Conservation (phyloP, 2,797 vertebrate genomes). For the Selene dorsalis region DNA sequence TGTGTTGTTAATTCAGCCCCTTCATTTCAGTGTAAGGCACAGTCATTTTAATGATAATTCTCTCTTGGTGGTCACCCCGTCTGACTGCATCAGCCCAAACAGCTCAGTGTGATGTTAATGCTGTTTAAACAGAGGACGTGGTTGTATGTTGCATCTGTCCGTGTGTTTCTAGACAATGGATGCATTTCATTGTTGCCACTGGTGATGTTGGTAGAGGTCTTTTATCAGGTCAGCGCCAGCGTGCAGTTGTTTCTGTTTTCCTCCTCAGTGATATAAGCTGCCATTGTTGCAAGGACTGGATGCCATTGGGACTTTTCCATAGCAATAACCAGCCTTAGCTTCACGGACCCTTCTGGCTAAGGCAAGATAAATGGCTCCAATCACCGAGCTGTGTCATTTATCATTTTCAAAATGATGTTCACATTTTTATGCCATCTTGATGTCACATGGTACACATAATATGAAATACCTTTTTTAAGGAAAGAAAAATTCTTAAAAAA, state of each 20-base stretch:
- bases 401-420: background rate
- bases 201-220: conserved; percentile 34
- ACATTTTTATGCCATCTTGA: background rate
- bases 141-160: conserved; percentile 12
- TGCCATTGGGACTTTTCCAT: conserved; percentile 75
- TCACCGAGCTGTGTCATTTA: background rate
- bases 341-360: conserved; percentile 34
- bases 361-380: conserved; percentile 30
- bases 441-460: background rate
- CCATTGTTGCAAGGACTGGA: conserved; percentile 59
- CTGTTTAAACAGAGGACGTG: conserved; percentile 3
- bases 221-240: conserved; percentile 63
- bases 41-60: conserved; percentile 24
- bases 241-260: conserved; percentile 33
- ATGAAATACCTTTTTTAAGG: background rate
- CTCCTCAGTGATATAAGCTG: conserved; percentile 33
- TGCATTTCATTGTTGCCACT: conserved; percentile 48
- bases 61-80: conserved; percentile 24
- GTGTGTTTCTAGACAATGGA: conserved; percentile 25
- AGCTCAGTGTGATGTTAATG: conserved; percentile 5
- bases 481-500: too few relatives aligned
- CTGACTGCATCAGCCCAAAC: background rate
- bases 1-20: background rate
- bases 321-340: conserved; percentile 62
- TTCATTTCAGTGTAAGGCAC: background rate